phyloP scores from a whole-genome alignment of 1,140 invertebrate species.

The Achroia grisella region DNA sequence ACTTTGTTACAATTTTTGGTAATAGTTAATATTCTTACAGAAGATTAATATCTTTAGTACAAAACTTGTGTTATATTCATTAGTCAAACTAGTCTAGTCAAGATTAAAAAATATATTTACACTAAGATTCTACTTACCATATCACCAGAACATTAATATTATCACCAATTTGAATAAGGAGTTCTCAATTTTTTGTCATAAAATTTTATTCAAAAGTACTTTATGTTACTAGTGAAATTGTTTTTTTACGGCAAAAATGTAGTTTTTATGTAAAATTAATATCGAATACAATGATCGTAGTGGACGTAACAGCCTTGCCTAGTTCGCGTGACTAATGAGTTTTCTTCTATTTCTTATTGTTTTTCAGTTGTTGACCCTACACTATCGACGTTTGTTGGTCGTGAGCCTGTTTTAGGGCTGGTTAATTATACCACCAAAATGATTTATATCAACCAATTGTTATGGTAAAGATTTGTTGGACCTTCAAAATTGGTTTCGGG shows the following conservation, averaged over 20 bases:
- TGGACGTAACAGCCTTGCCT: slow-evolving; percentile 11
- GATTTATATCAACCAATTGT: slow-evolving; percentile 41
- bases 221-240: too few relatives aligned
- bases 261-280: neutral
- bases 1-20: too few relatives aligned
- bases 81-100: too few relatives aligned
- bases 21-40: too few relatives aligned
- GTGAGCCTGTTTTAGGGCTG: slow-evolving; percentile 15
- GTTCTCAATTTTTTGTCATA: too few relatives aligned
- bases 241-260: neutral
- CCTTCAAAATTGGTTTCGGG: slow-evolving; percentile 22
- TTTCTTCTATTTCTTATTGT: slow-evolving; percentile 64
- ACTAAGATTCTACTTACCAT: too few relatives aligned
- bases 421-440: slow-evolving; percentile 49
- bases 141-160: too few relatives aligned
- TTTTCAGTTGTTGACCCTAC: slow-evolving; percentile 60
- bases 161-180: too few relatives aligned
- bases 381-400: slow-evolving; percentile 43
- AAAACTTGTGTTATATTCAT: too few relatives aligned
- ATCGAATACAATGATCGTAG: slow-evolving; percentile 10
- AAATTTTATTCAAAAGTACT: too few relatives aligned
- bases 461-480: slow-evolving; percentile 16
- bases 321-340: slow-evolving; percentile 59
- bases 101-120: too few relatives aligned
- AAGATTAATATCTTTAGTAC: too few relatives aligned